These are phyloP conservation scores for Podarcis raffonei DNA, from an alignment of 2,113 vertebrate genomes.

Conservation along the genomic window DNA sequence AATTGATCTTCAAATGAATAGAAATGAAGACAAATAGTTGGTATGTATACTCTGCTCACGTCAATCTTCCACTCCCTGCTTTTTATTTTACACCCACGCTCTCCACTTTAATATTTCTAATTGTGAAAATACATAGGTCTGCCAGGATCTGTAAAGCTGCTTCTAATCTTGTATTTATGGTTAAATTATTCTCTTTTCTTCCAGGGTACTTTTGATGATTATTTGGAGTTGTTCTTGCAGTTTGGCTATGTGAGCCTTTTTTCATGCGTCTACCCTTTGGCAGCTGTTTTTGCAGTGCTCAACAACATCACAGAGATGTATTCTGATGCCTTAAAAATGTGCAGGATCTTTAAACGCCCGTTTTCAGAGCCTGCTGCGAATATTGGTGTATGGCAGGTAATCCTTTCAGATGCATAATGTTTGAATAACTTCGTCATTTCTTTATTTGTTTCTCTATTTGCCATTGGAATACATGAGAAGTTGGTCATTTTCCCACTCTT, in stretches of 20 bases:
- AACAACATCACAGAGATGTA: slow-evolving; percentile 96
- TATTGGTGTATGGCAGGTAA: slow-evolving; percentile 98
- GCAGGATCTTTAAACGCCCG: slow-evolving; percentile 91
- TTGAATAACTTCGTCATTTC: background rate
- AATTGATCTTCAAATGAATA: background rate
- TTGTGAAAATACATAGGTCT: background rate
- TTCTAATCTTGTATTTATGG: background rate
- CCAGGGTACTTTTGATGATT: slow-evolving; percentile 98
- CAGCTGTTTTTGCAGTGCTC: slow-evolving; percentile 92
- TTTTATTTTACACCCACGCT: background rate
- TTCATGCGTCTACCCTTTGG: slow-evolving; percentile 95
- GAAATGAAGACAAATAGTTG: background rate
- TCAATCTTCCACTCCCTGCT: background rate
- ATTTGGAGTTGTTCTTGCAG: slow-evolving; percentile 93
- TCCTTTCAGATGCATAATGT: background rate
- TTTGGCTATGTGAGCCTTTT: slow-evolving; percentile 98
- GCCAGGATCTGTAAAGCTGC: background rate
- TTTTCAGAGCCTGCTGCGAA: slow-evolving; percentile 89
- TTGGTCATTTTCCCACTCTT: background rate
- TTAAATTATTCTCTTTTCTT: slow-evolving; percentile 44
- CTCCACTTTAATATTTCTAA: background rate
- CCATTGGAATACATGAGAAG: background rate
- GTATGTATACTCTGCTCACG: background rate
- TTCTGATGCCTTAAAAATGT: slow-evolving; percentile 97
- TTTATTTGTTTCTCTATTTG: no score